Evolutionary conservation across 2,113 vertebrate genomes (phyloP).

Genomic region (Thinocorus orbignyianus): DNA sequence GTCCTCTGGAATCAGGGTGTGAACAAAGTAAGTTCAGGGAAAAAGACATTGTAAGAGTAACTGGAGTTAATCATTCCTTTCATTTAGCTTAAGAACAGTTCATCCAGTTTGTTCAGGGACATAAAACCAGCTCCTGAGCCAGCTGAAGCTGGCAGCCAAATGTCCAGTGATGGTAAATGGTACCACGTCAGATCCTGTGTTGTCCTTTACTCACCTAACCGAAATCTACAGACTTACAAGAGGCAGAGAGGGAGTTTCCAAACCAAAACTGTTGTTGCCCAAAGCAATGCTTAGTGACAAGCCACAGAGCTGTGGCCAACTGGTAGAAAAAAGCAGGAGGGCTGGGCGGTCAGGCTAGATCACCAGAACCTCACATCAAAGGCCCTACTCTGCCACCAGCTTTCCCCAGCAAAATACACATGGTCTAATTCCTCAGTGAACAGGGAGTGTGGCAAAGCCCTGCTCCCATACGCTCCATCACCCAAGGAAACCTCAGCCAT

Average conservation of each 20-base stretch:
- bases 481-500: background rate
- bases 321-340: background rate
- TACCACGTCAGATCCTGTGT: background rate
- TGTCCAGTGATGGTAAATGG: accelerated
- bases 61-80: background rate
- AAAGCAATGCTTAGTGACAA: background rate
- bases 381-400: background rate
- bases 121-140: background rate
- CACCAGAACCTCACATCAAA: background rate
- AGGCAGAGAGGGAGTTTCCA: background rate
- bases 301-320: background rate
- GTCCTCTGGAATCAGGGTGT: background rate
- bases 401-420: background rate
- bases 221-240: background rate
- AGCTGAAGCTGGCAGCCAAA: background rate
- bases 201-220: background rate
- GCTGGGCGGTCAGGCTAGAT: background rate
- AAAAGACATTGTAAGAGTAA: background rate
- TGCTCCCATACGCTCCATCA: background rate
- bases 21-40: background rate
- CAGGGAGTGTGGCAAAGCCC: background rate
- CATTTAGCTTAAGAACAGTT: background rate
- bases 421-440: background rate
- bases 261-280: background rate
- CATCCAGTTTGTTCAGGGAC: background rate